Conservation (phyloP, 2,113 vertebrate species). For the Hemibagrus wyckioides region DNA sequence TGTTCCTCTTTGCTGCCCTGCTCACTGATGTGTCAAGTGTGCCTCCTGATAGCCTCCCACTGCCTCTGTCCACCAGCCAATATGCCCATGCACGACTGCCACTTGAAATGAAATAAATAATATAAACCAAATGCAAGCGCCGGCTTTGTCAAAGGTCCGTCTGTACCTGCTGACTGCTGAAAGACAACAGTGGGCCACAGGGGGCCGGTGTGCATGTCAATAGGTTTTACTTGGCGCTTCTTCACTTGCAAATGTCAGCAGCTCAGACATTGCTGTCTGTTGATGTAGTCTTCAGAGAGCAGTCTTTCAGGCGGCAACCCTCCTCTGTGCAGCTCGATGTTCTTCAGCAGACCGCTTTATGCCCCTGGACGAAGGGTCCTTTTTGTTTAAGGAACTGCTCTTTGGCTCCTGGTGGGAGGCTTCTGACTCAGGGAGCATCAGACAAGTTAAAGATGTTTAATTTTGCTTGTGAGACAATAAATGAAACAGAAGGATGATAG, state of each 20-base stretch:
- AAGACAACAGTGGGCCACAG: conserved; percentile 52
- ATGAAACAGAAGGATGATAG: background rate
- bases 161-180: conserved; percentile 43
- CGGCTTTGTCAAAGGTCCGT: conserved; percentile 41
- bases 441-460: background rate
- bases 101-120: conserved; percentile 56
- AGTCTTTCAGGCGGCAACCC: conserved; percentile 51
- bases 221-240: conserved; percentile 50
- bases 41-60: conserved; percentile 21
- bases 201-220: conserved; percentile 54
- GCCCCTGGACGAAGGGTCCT: conserved; percentile 11
- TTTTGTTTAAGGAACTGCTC: conserved; percentile 17
- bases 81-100: conserved; percentile 41
- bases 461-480: background rate
- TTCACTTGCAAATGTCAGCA: conserved; percentile 52
- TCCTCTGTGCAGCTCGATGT: conserved; percentile 54
- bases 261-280: conserved; percentile 41
- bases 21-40: conserved; percentile 35
- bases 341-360: conserved; percentile 18
- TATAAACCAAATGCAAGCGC: conserved; percentile 36
- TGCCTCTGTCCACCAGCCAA: conserved; percentile 46
- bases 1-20: conserved; percentile 30
- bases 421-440: background rate
- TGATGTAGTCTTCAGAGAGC: conserved; percentile 32
- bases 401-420: conserved; percentile 42